These are phyloP conservation scores for Phoxinus phoxinus DNA, from an alignment of 2,113 vertebrate species.

Conservation along the genomic window DNA sequence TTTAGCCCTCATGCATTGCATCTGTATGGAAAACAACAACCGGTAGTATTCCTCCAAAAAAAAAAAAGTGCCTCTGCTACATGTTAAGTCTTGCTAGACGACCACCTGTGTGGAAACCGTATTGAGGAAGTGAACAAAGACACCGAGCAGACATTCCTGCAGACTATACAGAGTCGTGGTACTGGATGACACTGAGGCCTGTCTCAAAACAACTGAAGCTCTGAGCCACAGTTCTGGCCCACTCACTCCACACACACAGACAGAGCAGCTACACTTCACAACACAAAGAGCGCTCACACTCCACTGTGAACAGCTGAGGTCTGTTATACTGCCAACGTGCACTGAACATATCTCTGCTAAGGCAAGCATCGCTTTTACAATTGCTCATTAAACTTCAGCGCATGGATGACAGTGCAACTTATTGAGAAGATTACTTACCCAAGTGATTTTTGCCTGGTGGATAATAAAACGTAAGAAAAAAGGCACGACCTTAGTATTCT, in stretches of 20 bases:
- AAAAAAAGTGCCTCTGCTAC: not conserved
- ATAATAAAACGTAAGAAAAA: too few species aligned
- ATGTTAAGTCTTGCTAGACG: not conserved
- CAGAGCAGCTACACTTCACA: constrained; percentile 32
- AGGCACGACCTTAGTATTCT: too few species aligned
- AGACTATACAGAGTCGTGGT: constrained; percentile 28
- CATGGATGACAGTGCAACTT: not conserved
- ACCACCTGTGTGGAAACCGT: not conserved
- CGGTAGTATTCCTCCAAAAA: not conserved
- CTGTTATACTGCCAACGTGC: constrained; percentile 35
- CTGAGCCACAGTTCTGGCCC: constrained; percentile 42
- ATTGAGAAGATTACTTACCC: not conserved
- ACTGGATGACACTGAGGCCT: constrained; percentile 26
- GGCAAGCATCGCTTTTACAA: not conserved
- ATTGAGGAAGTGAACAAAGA: constrained; percentile 11
- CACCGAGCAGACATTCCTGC: constrained; percentile 3
- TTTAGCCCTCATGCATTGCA: not conserved
- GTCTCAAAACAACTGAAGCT: constrained; percentile 48
- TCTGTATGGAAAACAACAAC: not conserved
- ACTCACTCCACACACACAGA: constrained; percentile 29
- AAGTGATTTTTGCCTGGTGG: too few species aligned
- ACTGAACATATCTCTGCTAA: constrained; percentile 1
- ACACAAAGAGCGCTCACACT: constrained; percentile 46
- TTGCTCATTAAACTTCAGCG: not conserved
- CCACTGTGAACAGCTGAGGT: constrained; percentile 41